A percentile compares a stretch with the other conserved stretches of the same genome.
Evolutionary conservation across 1,140 invertebrate species (phyloP).

Genomic region (Hesperophylax magnus): DNA sequence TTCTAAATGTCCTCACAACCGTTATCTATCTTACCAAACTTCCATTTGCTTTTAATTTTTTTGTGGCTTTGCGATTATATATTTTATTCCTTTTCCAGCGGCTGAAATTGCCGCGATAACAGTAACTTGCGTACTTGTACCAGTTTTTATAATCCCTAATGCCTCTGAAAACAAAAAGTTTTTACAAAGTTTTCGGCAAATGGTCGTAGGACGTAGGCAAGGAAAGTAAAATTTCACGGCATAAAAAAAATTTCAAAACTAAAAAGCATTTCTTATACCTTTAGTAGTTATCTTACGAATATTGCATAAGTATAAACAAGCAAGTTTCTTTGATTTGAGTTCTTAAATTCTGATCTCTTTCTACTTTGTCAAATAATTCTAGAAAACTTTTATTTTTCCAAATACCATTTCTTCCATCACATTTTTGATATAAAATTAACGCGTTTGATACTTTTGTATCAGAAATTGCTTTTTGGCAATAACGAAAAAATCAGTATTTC

Average conservation of each 20-base stretch:
- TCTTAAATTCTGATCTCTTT: neutral
- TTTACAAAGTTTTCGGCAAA: neutral
- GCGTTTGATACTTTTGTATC: neutral
- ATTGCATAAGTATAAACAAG: neutral
- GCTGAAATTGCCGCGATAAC: conserved; percentile 1
- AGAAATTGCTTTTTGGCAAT: conserved; percentile 27
- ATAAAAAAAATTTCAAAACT: conserved; percentile 2
- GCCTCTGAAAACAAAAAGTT: conserved; percentile 15
- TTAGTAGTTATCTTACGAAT: neutral
- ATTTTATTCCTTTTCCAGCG: neutral
- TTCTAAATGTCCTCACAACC: neutral
- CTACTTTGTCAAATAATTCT: neutral
- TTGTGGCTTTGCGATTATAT: neutral
- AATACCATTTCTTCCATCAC: neutral
- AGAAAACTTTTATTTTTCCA: neutral
- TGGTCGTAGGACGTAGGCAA: neutral
- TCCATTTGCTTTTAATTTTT: neutral
- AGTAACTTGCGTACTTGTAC: neutral
- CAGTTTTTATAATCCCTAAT: conserved; percentile 23
- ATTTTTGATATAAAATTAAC: neutral
- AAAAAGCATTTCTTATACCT: neutral
- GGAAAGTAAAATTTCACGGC: neutral
- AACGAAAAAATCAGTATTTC: neutral
- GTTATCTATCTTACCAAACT: neutral
- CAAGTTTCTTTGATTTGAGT: neutral